Conservation (phyloP, 2,888 invertebrate species). For the Disparrhopalites patrizii region DNA sequence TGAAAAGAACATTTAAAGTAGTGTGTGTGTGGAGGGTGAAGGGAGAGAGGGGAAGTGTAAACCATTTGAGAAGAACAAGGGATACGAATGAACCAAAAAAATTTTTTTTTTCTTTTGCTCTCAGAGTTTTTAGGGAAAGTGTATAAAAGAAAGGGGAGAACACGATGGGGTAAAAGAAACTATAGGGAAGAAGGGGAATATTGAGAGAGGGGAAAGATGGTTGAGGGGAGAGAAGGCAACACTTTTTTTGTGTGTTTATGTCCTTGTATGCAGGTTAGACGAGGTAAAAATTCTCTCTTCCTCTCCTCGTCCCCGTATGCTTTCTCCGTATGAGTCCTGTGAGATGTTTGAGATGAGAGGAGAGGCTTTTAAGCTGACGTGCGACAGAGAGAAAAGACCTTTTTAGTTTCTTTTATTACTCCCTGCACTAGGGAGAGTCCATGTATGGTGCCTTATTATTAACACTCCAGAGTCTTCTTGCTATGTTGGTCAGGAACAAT, state of each 20-base stretch:
- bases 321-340: too few species aligned
- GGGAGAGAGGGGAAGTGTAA: constrained; percentile 5
- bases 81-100: neutral
- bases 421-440: too few species aligned
- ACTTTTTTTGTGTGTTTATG: neutral
- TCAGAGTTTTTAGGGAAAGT: too few species aligned
- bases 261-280: neutral
- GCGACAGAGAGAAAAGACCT: constrained; percentile 1
- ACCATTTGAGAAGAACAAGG: constrained; percentile 12
- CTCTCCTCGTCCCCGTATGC: too few species aligned
- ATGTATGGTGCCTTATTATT: too few species aligned
- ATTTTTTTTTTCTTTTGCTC: too few species aligned
- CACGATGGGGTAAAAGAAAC: neutral
- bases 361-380: neutral
- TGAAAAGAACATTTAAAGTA: neutral
- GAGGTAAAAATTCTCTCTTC: too few species aligned
- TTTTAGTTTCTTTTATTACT: neutral
- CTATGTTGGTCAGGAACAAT: too few species aligned
- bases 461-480: too few species aligned
- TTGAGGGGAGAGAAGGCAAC: neutral
- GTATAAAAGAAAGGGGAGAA: neutral
- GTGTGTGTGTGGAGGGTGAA: neutral
- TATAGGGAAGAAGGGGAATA: neutral
- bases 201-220: neutral
- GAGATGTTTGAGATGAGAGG: too few species aligned